Evolutionary conservation across 2,113 vertebrate genomes (phyloP).

Genomic region (Mesoclemmys tuberculata): DNA sequence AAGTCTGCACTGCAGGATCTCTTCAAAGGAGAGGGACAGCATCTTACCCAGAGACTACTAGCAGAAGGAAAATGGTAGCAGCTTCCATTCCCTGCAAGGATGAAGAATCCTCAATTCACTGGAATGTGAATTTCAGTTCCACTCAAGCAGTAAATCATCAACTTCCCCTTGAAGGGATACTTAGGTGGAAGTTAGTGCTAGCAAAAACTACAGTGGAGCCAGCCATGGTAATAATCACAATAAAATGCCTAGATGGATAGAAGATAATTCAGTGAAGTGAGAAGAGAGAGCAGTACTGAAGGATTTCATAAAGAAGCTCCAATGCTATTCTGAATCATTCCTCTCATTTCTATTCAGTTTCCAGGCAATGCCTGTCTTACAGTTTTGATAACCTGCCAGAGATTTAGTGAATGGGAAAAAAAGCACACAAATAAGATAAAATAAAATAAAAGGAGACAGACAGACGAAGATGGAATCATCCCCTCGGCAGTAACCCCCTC

Average conservation of each 20-base stretch:
- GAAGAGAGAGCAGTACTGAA: neutral
- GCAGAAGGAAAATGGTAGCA: neutral
- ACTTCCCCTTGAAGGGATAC: neutral
- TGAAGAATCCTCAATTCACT: neutral
- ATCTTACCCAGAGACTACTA: neutral
- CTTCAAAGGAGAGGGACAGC: neutral
- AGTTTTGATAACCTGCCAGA: constrained; percentile 4
- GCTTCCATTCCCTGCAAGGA: neutral
- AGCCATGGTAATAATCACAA: neutral
- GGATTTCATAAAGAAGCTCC: neutral
- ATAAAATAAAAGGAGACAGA: neutral
- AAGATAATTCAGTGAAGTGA: neutral
- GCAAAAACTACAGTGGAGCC: neutral
- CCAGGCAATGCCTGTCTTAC: neutral
- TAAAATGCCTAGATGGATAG: neutral
- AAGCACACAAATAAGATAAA: rapidly evolving
- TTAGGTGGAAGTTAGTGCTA: neutral
- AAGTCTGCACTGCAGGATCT: neutral
- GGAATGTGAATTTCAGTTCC: neutral
- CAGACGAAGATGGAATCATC: neutral
- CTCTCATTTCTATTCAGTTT: neutral
- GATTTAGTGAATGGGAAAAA: neutral
- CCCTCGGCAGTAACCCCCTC: neutral
- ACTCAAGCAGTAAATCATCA: neutral
- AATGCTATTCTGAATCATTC: neutral